A percentile compares a stretch with the other conserved stretches of the same genome.
phyloP scores from a whole-genome alignment of 2,888 invertebrate genomes.

The Monoplex corrugatus region DNA sequence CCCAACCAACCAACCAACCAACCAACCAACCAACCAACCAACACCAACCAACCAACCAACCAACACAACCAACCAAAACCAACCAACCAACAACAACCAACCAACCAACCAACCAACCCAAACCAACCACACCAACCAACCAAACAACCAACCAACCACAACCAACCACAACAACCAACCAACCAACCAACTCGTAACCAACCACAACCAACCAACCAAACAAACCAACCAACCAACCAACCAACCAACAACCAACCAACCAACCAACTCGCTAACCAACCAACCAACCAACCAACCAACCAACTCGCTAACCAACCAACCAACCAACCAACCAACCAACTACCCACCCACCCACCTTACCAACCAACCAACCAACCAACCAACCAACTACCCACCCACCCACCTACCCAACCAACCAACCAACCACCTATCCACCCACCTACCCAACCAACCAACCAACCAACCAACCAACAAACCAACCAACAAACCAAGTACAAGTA shows the following conservation, averaged over 20 bases:
- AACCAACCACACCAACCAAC: too few relatives aligned
- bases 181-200: constrained; percentile 75
- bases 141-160: background rate
- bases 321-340: background rate
- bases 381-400: background rate
- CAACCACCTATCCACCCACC: constrained; percentile 57
- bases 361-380: background rate
- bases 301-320: too few relatives aligned
- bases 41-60: background rate
- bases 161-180: constrained; percentile 75
- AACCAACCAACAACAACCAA: constrained; percentile 75
- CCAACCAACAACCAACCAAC: background rate
- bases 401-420: background rate
- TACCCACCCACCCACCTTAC: too few relatives aligned
- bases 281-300: background rate
- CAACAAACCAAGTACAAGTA: background rate
- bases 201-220: too few relatives aligned
- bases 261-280: background rate
- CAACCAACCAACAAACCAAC: background rate
- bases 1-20: background rate
- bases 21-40: too few relatives aligned
- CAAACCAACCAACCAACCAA: background rate
- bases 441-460: constrained; percentile 63
- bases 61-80: background rate
- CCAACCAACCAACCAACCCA: constrained; percentile 74